Percentiles rank a stretch among this genome's conserved stretches.
These are phyloP conservation scores for Erpobdella octoculata DNA, from an alignment of 2,888 invertebrate genomes.

Conservation along the genomic window DNA sequence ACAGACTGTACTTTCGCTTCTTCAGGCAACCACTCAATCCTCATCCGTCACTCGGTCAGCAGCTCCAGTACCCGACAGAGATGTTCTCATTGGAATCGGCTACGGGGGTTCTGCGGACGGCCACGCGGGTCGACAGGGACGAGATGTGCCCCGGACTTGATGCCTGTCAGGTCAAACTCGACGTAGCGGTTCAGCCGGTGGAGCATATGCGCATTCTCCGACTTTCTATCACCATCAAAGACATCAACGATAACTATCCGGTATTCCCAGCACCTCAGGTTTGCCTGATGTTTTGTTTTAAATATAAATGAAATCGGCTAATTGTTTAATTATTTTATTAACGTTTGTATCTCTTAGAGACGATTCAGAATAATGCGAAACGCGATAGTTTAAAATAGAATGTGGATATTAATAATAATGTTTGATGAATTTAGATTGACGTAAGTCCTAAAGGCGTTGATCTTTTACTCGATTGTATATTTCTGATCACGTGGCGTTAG, in stretches of 20 bases:
- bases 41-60: background rate
- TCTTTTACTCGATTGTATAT: no score
- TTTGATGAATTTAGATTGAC: no score
- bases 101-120: conserved; percentile 33
- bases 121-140: conserved; percentile 36
- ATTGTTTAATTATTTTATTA: no score
- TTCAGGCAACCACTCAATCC: conserved; percentile 18
- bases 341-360: background rate
- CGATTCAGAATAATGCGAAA: no score
- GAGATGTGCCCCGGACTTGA: conserved; percentile 33
- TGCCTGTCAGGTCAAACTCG: conserved; percentile 32
- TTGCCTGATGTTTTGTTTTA: background rate
- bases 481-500: no score
- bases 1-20: conserved; percentile 26
- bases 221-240: conserved; percentile 33
- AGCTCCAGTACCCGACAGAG: background rate
- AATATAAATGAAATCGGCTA: no score
- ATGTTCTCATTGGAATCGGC: conserved; percentile 28
- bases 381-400: no score
- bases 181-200: conserved; percentile 35
- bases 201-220: conserved; percentile 34
- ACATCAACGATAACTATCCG: conserved; percentile 37
- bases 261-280: conserved; percentile 30
- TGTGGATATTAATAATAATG: no score
- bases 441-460: no score